Evolutionary conservation across 2,888 invertebrate genomes (phyloP).

Genomic region (Malthinus flaveolus): DNA sequence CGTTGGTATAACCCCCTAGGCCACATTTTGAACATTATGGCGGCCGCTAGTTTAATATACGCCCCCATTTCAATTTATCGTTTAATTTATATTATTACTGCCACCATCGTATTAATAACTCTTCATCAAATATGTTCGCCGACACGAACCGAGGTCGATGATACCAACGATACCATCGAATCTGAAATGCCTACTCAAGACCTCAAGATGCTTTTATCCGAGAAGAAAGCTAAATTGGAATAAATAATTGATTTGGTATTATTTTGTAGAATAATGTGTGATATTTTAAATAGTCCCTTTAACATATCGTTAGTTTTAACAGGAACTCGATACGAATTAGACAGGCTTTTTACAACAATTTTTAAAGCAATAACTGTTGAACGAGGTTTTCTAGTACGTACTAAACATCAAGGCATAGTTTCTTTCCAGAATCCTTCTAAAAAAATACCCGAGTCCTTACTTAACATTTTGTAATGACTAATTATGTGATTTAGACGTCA

Average conservation of each 20-base stretch:
- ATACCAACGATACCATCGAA: conserved; percentile 42
- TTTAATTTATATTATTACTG: conserved; percentile 63
- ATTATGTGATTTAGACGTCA: too few species aligned
- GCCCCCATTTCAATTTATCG: conserved; percentile 64
- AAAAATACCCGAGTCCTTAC: too few species aligned
- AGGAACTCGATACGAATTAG: too few species aligned
- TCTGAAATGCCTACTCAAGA: conserved; percentile 16
- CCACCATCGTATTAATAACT: conserved; percentile 60
- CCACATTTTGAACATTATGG: conserved; percentile 58
- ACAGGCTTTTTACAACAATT: too few species aligned
- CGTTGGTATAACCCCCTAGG: conserved; percentile 55
- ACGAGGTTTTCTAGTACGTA: too few species aligned
- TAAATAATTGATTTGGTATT: conserved; percentile 2
- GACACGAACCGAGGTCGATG: conserved; percentile 60
- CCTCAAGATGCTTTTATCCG: conserved; percentile 26
- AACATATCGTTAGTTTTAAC: too few species aligned
- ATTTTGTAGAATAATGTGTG: too few species aligned
- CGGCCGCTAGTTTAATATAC: conserved; percentile 61
- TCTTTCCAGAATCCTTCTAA: too few species aligned
- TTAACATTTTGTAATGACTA: too few species aligned
- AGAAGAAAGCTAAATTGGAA: conserved; percentile 39
- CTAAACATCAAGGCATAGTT: too few species aligned
- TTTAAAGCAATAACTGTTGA: too few species aligned
- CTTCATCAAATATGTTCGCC: conserved; percentile 60
- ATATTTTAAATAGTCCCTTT: too few species aligned